Evolutionary conservation across 2,888 invertebrate species (phyloP).

Genomic region (Idaea aversata): DNA sequence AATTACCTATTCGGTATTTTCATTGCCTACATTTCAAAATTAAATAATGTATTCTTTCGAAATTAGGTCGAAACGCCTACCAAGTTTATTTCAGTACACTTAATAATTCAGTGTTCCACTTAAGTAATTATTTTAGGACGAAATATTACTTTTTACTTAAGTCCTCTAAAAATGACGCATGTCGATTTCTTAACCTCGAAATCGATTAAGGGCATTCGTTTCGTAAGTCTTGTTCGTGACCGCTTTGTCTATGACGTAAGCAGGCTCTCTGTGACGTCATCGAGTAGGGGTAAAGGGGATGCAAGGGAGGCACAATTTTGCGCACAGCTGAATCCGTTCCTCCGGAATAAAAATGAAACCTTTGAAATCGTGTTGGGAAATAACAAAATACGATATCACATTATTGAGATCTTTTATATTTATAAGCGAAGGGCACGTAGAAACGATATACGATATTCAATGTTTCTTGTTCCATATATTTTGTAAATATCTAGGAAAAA

Average conservation of each 20-base stretch:
- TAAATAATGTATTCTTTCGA: neutral
- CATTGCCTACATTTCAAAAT: neutral
- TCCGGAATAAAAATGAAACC: constrained; percentile 44
- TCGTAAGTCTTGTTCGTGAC: constrained; percentile 54
- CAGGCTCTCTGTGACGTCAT: constrained; percentile 67
- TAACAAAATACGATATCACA: neutral
- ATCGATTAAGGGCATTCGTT: constrained; percentile 68
- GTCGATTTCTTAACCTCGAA: constrained; percentile 52
- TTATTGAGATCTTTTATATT: neutral
- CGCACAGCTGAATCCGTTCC: constrained; percentile 69
- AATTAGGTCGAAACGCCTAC: neutral
- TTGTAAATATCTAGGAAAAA: neutral
- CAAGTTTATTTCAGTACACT: neutral
- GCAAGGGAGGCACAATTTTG: constrained; percentile 59
- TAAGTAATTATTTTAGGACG: neutral
- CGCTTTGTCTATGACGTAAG: constrained; percentile 70
- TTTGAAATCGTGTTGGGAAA: constrained; percentile 6
- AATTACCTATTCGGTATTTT: neutral
- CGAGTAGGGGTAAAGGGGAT: constrained; percentile 39
- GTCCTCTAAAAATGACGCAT: constrained; percentile 23
- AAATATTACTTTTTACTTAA: neutral
- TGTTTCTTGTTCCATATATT: neutral
- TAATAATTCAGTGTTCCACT: neutral
- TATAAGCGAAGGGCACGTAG: neutral
- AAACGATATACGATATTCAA: neutral